These are phyloP conservation scores for Drosophila helvetica DNA, from an alignment of 2,888 invertebrate species.

Conservation along the genomic window DNA sequence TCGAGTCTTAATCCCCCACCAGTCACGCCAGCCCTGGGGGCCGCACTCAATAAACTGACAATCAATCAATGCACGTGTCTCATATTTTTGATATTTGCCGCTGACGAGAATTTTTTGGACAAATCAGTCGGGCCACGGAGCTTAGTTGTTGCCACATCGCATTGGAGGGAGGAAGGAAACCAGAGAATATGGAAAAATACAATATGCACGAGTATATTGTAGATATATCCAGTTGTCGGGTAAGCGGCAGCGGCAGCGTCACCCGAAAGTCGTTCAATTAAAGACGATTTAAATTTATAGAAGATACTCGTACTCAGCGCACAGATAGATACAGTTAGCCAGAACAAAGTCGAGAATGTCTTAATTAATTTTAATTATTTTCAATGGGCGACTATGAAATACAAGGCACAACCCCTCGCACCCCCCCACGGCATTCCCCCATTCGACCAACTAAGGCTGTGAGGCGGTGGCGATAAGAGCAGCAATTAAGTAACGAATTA, in stretches of 20 bases:
- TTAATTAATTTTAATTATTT: slow-evolving; percentile 79
- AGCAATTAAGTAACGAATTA: slow-evolving; percentile 77
- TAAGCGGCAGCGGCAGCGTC: slow-evolving; percentile 48
- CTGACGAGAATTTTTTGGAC: slow-evolving; percentile 43
- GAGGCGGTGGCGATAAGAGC: slow-evolving; percentile 60
- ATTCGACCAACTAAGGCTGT: slow-evolving; percentile 60
- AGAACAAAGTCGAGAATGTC: slow-evolving; percentile 66
- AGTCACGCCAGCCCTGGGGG: not conserved
- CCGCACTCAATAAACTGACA: slow-evolving; percentile 52
- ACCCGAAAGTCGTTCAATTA: slow-evolving; percentile 76
- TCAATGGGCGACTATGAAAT: slow-evolving; percentile 78
- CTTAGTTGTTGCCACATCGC: slow-evolving; percentile 26
- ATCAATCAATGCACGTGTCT: slow-evolving; percentile 75
- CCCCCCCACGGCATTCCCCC: slow-evolving; percentile 45
- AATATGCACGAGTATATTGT: not conserved
- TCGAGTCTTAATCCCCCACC: slow-evolving; percentile 25
- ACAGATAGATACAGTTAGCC: slow-evolving; percentile 32
- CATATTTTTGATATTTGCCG: slow-evolving; percentile 37
- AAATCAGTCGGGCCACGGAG: slow-evolving; percentile 35
- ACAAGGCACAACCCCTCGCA: slow-evolving; percentile 47
- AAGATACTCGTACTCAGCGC: slow-evolving; percentile 7
- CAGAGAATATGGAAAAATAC: slow-evolving; percentile 47
- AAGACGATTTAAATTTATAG: slow-evolving; percentile 77
- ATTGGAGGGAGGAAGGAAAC: slow-evolving; percentile 40
- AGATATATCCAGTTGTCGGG: not conserved